Evolutionary conservation across 2,888 invertebrate species (phyloP).

Genomic region (Patella pellucida): DNA sequence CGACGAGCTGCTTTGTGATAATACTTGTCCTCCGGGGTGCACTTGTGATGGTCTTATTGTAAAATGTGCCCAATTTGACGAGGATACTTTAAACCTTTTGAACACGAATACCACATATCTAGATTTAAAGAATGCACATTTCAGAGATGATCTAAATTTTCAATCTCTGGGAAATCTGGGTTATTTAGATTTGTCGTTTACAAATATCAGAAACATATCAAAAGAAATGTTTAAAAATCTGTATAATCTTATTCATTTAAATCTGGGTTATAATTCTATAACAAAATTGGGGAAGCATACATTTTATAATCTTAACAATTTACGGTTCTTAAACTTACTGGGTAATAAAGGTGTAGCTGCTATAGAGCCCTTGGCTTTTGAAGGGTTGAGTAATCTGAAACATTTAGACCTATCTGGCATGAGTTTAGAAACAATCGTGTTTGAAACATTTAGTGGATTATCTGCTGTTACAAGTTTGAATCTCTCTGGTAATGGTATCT

Average conservation of each 20-base stretch:
- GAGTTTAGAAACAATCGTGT: background rate
- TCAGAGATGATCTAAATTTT: background rate
- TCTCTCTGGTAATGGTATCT: background rate
- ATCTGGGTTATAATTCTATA: conserved; percentile 14
- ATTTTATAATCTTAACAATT: conserved; percentile 10
- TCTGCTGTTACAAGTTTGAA: conserved; percentile 7
- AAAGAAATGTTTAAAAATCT: conserved; percentile 5
- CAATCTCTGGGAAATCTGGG: conserved; percentile 1
- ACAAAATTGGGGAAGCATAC: background rate
- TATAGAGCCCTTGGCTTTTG: conserved; percentile 1
- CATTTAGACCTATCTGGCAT: background rate
- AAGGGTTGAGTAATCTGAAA: background rate
- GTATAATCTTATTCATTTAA: conserved; percentile 8
- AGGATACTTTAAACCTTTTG: background rate
- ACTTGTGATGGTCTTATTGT: background rate
- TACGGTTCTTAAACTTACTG: conserved; percentile 16
- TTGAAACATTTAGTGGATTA: background rate
- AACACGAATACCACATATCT: conserved; percentile 3
- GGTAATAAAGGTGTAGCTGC: background rate
- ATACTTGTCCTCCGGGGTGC: background rate
- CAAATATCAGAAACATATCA: background rate
- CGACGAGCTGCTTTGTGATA: conserved; percentile 20
- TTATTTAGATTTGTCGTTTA: conserved; percentile 11
- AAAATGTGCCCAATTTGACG: background rate
- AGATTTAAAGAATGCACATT: conserved; percentile 1